phyloP scores from a whole-genome alignment of 2,797 vertebrate genomes.

The Aulostomus chinensis region DNA sequence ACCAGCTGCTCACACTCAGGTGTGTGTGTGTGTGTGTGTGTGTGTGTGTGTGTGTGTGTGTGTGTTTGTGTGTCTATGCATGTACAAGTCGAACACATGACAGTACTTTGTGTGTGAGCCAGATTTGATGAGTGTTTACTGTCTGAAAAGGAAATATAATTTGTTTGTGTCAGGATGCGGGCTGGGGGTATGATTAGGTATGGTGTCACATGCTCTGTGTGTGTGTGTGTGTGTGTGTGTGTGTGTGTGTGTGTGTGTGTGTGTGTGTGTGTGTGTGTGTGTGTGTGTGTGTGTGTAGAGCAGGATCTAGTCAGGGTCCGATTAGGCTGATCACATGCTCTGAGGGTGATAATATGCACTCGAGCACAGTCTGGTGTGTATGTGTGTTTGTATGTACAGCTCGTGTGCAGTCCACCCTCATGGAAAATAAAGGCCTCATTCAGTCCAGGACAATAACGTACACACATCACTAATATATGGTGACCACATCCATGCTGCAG shows the following conservation, averaged over 20 bases:
- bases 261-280: slow-evolving; percentile 22
- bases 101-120: slow-evolving; percentile 28
- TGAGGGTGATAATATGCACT: slow-evolving; percentile 49
- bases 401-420: slow-evolving; percentile 36
- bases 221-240: slow-evolving; percentile 14
- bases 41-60: slow-evolving; percentile 33
- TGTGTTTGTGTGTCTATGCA: no score
- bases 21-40: slow-evolving; percentile 38
- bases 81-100: slow-evolving; percentile 36
- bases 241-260: slow-evolving; percentile 4
- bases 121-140: slow-evolving; percentile 47
- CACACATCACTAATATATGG: slow-evolving; percentile 48
- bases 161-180: slow-evolving; percentile 27
- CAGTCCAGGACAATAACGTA: slow-evolving; percentile 65
- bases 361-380: slow-evolving; percentile 40
- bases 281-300: slow-evolving; percentile 30
- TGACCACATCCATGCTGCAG: slow-evolving; percentile 56
- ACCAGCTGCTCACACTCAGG: slow-evolving; percentile 63
- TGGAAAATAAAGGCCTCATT: slow-evolving; percentile 71
- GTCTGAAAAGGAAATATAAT: slow-evolving; percentile 52
- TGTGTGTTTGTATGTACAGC: slow-evolving; percentile 14
- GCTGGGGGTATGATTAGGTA: slow-evolving; percentile 30
- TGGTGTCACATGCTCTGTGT: slow-evolving; percentile 39
- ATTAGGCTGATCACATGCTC: slow-evolving; percentile 56
- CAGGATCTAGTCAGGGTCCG: slow-evolving; percentile 43